phyloP scores from a whole-genome alignment of 2,797 vertebrate species.

The Anabas testudineus region DNA sequence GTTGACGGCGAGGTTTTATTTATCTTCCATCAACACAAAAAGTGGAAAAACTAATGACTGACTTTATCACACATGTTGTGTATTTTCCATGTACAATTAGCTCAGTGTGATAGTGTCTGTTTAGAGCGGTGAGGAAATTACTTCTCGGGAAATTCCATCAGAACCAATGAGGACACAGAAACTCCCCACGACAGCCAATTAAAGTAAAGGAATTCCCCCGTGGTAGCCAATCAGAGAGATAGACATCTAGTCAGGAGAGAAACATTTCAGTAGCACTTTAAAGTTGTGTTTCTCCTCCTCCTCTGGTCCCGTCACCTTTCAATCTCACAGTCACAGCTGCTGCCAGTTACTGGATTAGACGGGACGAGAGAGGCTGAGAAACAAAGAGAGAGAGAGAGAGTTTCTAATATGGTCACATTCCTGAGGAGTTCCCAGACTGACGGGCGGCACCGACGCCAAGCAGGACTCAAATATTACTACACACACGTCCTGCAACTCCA shows the following conservation, averaged over 20 bases:
- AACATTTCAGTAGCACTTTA: conserved; percentile 19
- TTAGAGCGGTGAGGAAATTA: conserved; percentile 5
- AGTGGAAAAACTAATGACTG: too few species aligned
- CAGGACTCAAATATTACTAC: background rate
- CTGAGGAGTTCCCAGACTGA: conserved; percentile 36
- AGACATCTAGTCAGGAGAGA: background rate
- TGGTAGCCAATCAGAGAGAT: conserved; percentile 27
- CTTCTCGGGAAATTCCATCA: conserved; percentile 4
- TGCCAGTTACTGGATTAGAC: conserved; percentile 44
- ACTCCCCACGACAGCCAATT: conserved; percentile 22
- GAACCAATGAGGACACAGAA: conserved; percentile 9
- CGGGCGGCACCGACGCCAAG: conserved; percentile 42
- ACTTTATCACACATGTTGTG: too few species aligned
- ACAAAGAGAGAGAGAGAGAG: background rate
- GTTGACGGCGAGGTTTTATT: too few species aligned
- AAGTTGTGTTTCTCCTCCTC: background rate
- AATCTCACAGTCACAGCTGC: conserved; percentile 47
- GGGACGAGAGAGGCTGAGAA: background rate
- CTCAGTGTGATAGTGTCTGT: background rate
- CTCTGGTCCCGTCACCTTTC: conserved; percentile 14
- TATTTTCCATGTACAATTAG: too few species aligned
- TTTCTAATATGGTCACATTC: conserved; percentile 38
- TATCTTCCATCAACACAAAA: too few species aligned
- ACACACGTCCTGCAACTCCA: background rate
- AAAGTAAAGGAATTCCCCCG: conserved; percentile 1